Evolutionary conservation across 2,113 vertebrate species (phyloP).

Genomic region (Balaeniceps rex): DNA sequence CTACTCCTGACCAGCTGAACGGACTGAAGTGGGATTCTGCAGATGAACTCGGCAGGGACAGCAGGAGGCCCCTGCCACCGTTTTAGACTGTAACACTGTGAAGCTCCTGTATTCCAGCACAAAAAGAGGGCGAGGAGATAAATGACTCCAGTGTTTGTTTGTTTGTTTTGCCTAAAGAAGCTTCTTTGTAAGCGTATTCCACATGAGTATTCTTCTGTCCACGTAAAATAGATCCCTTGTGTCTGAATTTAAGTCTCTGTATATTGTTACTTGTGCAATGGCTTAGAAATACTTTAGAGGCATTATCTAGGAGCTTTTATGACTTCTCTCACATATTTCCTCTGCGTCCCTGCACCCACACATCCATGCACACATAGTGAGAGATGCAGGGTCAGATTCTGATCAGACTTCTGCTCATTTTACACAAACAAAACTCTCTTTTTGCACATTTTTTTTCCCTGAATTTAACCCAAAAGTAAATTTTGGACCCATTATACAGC

Average conservation of each 20-base stretch:
- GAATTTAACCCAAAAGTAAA: background rate
- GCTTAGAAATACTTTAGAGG: slow-evolving; percentile 16
- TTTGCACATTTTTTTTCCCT: background rate
- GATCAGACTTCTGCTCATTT: background rate
- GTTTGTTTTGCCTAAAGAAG: slow-evolving; percentile 62
- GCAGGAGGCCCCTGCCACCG: background rate
- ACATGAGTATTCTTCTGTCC: slow-evolving; percentile 40
- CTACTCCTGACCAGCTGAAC: slow-evolving; percentile 32
- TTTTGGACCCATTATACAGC: background rate
- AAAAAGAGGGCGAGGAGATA: slow-evolving; percentile 37
- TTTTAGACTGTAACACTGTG: slow-evolving; percentile 19
- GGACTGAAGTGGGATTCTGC: slow-evolving; percentile 1
- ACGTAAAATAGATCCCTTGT: slow-evolving; percentile 41
- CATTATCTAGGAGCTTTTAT: slow-evolving; percentile 35
- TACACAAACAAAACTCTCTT: background rate
- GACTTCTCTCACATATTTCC: slow-evolving; percentile 35
- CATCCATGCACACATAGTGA: background rate
- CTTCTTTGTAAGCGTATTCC: slow-evolving; percentile 44
- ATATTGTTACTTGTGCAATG: slow-evolving; percentile 40
- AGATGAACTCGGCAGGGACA: background rate
- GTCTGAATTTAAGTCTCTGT: slow-evolving; percentile 45
- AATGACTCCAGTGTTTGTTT: slow-evolving; percentile 65
- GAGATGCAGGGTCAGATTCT: background rate
- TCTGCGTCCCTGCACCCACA: slow-evolving; percentile 23
- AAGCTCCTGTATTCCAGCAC: slow-evolving; percentile 39